Conservation (phyloP, 1,140 invertebrate genomes). For the Eufriesea mexicana region DNA sequence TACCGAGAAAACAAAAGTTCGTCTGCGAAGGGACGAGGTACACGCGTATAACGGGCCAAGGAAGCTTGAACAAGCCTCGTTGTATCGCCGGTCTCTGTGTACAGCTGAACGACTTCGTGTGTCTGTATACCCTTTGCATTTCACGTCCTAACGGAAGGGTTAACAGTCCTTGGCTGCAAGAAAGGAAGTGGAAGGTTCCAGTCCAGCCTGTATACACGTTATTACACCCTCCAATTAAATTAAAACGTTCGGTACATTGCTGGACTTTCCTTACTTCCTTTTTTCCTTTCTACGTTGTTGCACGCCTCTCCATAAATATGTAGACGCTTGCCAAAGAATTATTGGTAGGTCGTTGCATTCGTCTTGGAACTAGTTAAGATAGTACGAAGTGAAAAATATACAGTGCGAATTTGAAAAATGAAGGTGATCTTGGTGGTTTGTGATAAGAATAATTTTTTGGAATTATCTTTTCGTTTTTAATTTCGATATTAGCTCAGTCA, state of each 20-base stretch:
- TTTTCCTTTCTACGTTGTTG: too few species aligned
- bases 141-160: not conserved
- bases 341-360: too few species aligned
- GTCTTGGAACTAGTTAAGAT: too few species aligned
- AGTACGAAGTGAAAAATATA: too few species aligned
- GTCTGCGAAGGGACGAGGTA: not conserved
- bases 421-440: too few species aligned
- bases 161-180: not conserved
- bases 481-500: too few species aligned
- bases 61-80: not conserved
- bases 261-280: not conserved
- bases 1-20: constrained; percentile 1
- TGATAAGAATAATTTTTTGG: too few species aligned
- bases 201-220: not conserved
- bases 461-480: too few species aligned
- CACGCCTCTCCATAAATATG: too few species aligned
- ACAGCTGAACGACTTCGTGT: not conserved
- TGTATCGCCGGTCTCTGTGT: not conserved
- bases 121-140: not conserved
- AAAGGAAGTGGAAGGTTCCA: not conserved
- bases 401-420: too few species aligned
- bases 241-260: not conserved
- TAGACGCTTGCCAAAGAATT: too few species aligned
- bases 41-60: not conserved
- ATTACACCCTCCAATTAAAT: not conserved